phyloP scores from a whole-genome alignment of 2,888 invertebrate genomes.

The Drosophila anomelani region DNA sequence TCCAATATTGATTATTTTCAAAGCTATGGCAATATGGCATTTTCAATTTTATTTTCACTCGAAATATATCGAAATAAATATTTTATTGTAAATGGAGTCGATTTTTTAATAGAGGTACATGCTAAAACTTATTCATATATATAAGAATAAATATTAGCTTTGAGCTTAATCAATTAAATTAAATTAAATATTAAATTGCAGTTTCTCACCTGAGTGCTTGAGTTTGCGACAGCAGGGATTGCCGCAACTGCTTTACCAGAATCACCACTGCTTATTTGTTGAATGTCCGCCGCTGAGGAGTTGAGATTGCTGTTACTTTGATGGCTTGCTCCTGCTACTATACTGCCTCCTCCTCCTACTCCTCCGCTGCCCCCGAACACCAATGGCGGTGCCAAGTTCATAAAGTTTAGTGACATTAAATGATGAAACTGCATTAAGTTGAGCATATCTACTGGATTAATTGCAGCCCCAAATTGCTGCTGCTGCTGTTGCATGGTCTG shows the following conservation, averaged over 20 bases:
- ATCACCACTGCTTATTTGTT: background rate
- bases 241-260: background rate
- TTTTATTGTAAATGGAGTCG: too few species aligned
- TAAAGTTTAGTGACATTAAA: slow-evolving; percentile 95
- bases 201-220: slow-evolving; percentile 9
- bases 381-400: slow-evolving; percentile 96
- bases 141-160: too few species aligned
- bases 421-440: slow-evolving; percentile 95
- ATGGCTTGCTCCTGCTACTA: slow-evolving; percentile 20
- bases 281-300: slow-evolving; percentile 8
- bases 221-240: slow-evolving; percentile 3
- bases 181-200: background rate
- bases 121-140: too few species aligned
- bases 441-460: slow-evolving; percentile 93
- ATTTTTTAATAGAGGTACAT: too few species aligned
- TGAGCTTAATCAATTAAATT: too few species aligned
- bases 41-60: too few species aligned
- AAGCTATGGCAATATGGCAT: too few species aligned
- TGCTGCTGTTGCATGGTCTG: slow-evolving; percentile 84
- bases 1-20: too few species aligned
- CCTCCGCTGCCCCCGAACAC: slow-evolving; percentile 81
- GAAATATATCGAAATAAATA: too few species aligned
- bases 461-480: slow-evolving; percentile 77
- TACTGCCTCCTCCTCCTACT: slow-evolving; percentile 52
- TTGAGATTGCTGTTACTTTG: slow-evolving; percentile 22